Conservation (phyloP, 2,113 vertebrate species). For the Daphoenositta chrysoptera region DNA sequence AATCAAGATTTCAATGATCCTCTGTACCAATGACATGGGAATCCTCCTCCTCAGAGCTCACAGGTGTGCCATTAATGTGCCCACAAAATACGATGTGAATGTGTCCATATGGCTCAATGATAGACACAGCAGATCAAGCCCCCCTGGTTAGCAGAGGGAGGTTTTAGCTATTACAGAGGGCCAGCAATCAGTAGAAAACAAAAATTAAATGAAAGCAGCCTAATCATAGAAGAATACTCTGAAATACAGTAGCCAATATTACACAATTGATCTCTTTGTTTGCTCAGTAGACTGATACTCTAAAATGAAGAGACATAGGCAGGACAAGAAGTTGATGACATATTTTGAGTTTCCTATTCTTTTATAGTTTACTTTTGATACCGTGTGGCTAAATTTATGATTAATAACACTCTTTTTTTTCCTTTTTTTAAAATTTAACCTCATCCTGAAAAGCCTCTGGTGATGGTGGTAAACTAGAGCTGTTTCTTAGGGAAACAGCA, state of each 20-base stretch:
- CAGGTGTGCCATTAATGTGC: not conserved
- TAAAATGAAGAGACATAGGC: not conserved
- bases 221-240: not conserved
- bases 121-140: not conserved
- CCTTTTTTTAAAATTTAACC: no score
- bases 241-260: not conserved
- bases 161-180: not conserved
- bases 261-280: not conserved
- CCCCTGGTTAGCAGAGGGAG: not conserved
- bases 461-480: not conserved
- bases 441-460: not conserved
- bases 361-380: not conserved
- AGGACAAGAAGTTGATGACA: not conserved
- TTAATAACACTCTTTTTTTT: not conserved
- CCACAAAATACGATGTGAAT: not conserved
- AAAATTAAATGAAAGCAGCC: not conserved
- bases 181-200: not conserved
- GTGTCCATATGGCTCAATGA: not conserved
- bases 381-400: not conserved
- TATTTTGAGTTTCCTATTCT: not conserved
- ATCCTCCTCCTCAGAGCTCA: not conserved
- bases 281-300: not conserved
- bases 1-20: not conserved
- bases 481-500: not conserved
- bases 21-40: not conserved